These are phyloP conservation scores for Lacerta bilineata DNA, from an alignment of 2,797 vertebrate genomes.

Conservation along the genomic window DNA sequence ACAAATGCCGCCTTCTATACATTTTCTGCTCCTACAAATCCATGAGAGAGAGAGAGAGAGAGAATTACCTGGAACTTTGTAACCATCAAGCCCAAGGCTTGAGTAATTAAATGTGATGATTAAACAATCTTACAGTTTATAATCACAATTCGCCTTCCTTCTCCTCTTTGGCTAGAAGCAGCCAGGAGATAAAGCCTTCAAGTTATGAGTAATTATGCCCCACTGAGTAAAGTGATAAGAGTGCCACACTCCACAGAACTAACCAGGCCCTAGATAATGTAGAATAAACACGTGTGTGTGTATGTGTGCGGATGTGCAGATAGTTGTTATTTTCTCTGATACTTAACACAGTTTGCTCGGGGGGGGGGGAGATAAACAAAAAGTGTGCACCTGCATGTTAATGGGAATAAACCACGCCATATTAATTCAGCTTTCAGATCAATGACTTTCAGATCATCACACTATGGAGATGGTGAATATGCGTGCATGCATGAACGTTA, in stretches of 20 bases:
- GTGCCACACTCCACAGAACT: constrained; percentile 75
- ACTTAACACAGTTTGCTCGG: constrained; percentile 66
- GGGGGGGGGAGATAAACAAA: constrained; percentile 72
- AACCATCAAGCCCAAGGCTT: constrained; percentile 51
- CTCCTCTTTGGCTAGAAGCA: constrained; percentile 62
- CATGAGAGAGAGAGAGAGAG: background rate
- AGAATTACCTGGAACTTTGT: constrained; percentile 34
- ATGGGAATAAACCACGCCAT: constrained; percentile 59
- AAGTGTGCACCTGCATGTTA: constrained; percentile 64
- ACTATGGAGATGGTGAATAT: constrained; percentile 37
- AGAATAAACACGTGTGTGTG: constrained; percentile 63
- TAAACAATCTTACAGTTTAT: constrained; percentile 69
- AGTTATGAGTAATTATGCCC: constrained; percentile 75
- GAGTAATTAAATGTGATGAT: constrained; percentile 76
- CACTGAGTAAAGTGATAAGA: constrained; percentile 77
- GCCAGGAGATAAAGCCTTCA: constrained; percentile 72
- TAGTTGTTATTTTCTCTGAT: constrained; percentile 66
- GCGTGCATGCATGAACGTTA: background rate
- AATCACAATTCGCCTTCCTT: constrained; percentile 58
- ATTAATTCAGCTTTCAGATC: constrained; percentile 47
- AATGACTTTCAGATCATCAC: constrained; percentile 42
- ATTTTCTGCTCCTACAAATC: constrained; percentile 23
- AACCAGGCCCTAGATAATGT: constrained; percentile 74
- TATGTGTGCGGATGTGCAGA: too few relatives aligned
- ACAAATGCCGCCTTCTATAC: background rate